phyloP scores from a whole-genome alignment of 2,888 invertebrate genomes.

The Caenorhabditis auriculariae region DNA sequence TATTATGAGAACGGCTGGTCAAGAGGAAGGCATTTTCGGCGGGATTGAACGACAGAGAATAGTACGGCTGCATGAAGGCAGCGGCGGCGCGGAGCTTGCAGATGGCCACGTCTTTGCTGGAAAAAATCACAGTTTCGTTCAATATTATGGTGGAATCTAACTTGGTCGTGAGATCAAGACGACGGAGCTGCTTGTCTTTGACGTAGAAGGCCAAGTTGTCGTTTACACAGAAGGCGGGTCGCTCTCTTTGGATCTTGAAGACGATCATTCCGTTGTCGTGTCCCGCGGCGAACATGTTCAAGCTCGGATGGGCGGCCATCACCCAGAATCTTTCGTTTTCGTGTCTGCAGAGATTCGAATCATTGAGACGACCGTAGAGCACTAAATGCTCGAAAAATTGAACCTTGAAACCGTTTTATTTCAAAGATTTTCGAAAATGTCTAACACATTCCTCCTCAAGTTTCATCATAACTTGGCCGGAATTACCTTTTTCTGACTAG shows the following conservation, averaged over 20 bases:
- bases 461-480: no score
- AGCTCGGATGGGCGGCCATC: constrained; percentile 85
- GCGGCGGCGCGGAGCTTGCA: constrained; percentile 79
- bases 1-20: constrained; percentile 76
- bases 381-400: no score
- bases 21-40: constrained; percentile 92
- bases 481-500: not conserved
- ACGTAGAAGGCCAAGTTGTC: constrained; percentile 92
- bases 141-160: constrained; percentile 15
- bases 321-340: constrained; percentile 99
- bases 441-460: no score
- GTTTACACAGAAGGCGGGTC: constrained; percentile 91
- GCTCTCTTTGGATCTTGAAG: constrained; percentile 77
- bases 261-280: constrained; percentile 97
- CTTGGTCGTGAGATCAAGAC: constrained; percentile 87
- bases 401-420: not conserved
- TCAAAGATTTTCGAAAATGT: no score
- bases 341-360: constrained; percentile 68
- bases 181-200: constrained; percentile 86
- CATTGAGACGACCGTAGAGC: no score
- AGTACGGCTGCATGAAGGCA: constrained; percentile 62
- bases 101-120: constrained; percentile 80
- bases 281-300: constrained; percentile 98
- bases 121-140: constrained; percentile 10
- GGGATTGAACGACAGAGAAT: constrained; percentile 91